These are phyloP conservation scores for Rhinatrema bivittatum DNA, from an alignment of 2,797 vertebrate genomes.

Conservation along the genomic window DNA sequence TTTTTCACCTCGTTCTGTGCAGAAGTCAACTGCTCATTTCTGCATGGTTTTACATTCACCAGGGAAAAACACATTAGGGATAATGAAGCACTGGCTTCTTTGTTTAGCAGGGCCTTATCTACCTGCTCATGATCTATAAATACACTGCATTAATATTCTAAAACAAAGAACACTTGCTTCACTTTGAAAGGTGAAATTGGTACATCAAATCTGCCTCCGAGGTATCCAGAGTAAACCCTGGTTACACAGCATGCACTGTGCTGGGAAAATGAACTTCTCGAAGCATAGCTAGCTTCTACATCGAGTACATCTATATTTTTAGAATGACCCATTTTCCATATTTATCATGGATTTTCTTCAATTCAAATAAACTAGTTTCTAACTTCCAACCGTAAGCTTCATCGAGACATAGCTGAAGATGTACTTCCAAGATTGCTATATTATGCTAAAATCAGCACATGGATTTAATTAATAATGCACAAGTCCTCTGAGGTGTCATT, in stretches of 20 bases:
- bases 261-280: neutral
- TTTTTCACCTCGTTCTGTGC: no score
- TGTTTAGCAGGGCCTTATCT: neutral
- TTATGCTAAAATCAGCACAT: no score
- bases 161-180: neutral
- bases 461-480: no score
- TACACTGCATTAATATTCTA: neutral
- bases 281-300: neutral
- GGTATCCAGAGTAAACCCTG: neutral
- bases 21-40: no score
- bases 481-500: no score
- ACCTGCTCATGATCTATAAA: constrained; percentile 2
- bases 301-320: neutral
- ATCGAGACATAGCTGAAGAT: no score
- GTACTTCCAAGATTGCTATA: no score
- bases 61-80: constrained; percentile 14
- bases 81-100: no score
- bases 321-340: neutral
- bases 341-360: neutral
- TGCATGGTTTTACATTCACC: constrained; percentile 1
- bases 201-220: neutral
- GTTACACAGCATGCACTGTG: neutral
- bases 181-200: neutral
- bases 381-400: neutral
- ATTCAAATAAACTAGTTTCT: neutral